Base-by-base conservation (phyloP, 2,888 invertebrate genomes). In the Acanthococcus lagerstroemiae region DNA sequence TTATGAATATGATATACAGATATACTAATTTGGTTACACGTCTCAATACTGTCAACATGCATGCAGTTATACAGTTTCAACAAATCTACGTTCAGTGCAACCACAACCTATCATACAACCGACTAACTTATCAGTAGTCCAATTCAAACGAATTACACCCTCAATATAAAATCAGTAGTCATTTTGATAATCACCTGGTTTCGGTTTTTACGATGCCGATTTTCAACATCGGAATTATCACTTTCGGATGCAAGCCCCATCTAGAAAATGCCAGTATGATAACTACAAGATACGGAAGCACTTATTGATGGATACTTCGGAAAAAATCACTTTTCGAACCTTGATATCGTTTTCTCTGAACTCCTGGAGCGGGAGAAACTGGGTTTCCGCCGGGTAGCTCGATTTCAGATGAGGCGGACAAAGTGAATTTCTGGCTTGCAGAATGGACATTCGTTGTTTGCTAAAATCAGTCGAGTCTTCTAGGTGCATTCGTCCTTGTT, bases 391-490 rank as follows among this genome's bases (percentile, higher is more conserved):
- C 0, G 90, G 87, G 77, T 92, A 92, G 0, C 88, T 85, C 70
- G 88, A 89, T 78, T 88, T 87, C 67, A 92, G 78, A 74, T 92
- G 92, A 3, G 90, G 88, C n/a, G 86, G 87, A 69, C 87, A 84
- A 69, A 90, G 77, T 0, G 91, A 89, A 76, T 92, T 92, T 46
- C 92, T 79, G 76, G 84, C 83, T 71, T 86, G 84, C 48, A 92
- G 78, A 63, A 71, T 74, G 22, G 72, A 72, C n/a, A 68, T 72
- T 72, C 77, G 73, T 56, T 79, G 79, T 75, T 89, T 88, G 74
- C 90, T 90, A 50, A 87, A 79, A 74, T 90, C 90, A 70, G 89
- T 88, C 74, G 91, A 91, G 72, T 92, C 91, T 50, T 90, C 90
- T 27, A 22, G 21, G 9, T 54, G 27, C 27, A 66, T 65, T 22